Evolutionary conservation across 2,888 invertebrate genomes (phyloP).

Genomic region (Chalcosyrphus nemorum): DNA sequence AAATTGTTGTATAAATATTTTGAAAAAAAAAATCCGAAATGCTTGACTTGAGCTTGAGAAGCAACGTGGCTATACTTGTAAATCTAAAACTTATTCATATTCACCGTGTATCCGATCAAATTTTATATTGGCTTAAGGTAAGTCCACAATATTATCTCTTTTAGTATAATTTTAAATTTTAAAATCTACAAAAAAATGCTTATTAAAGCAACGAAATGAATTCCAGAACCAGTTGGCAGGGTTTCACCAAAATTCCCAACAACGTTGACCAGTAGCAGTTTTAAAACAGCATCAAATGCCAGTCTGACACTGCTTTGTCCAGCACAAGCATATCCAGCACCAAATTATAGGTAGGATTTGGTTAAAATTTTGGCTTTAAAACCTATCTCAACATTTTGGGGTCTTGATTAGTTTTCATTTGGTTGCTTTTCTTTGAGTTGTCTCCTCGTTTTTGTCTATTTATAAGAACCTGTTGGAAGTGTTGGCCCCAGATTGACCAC

Average conservation of each 20-base stretch:
- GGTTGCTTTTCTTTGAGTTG: neutral
- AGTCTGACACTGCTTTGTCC: constrained; percentile 86
- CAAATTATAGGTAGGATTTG: constrained; percentile 83
- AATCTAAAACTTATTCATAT: constrained; percentile 55
- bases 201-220: too few species aligned
- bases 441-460: neutral
- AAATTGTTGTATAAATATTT: constrained; percentile 35
- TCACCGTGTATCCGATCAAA: constrained; percentile 44
- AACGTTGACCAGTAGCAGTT: constrained; percentile 85
- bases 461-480: constrained; percentile 86
- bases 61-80: constrained; percentile 62
- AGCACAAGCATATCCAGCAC: constrained; percentile 88
- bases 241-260: constrained; percentile 88
- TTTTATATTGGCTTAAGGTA: constrained; percentile 58
- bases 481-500: constrained; percentile 85
- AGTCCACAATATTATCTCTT: constrained; percentile 32
- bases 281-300: constrained; percentile 83
- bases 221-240: constrained; percentile 88
- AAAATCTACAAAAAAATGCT: constrained; percentile 8
- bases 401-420: neutral
- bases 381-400: constrained; percentile 73
- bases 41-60: constrained; percentile 80
- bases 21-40: constrained; percentile 71
- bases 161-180: constrained; percentile 22
- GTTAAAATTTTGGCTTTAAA: neutral